Evolutionary conservation across 2,113 vertebrate species (phyloP).

Genomic region (Sinosuthora webbiana): DNA sequence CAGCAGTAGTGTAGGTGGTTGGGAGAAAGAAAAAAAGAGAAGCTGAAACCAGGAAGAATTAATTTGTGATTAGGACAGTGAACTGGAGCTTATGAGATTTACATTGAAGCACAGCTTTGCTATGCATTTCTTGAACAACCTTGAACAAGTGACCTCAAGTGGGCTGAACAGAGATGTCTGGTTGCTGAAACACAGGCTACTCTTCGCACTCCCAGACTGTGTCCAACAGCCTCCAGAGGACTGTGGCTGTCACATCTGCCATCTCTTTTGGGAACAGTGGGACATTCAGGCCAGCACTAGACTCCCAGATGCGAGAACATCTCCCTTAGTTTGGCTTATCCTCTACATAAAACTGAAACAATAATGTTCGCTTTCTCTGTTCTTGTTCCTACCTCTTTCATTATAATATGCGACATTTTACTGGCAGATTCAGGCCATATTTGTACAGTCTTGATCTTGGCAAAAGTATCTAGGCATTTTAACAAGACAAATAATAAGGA

Average conservation of each 20-base stretch:
- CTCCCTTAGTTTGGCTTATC: background rate
- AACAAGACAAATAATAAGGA: conserved; percentile 14
- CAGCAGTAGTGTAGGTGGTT: conserved; percentile 49
- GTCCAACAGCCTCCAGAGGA: background rate
- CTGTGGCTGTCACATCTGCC: background rate
- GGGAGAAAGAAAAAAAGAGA: background rate
- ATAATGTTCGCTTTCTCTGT: background rate
- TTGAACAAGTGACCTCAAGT: background rate
- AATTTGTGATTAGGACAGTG: background rate
- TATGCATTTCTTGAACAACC: background rate
- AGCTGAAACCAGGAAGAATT: conserved; percentile 1
- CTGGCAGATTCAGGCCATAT: conserved; percentile 16
- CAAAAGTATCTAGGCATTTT: background rate
- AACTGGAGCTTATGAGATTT: background rate
- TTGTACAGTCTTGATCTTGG: conserved; percentile 10
- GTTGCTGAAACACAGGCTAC: background rate
- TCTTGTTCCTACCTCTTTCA: background rate
- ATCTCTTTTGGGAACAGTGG: background rate
- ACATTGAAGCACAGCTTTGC: background rate
- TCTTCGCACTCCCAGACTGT: rapidly evolving
- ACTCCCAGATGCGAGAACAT: background rate
- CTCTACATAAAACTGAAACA: background rate
- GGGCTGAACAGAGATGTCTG: background rate
- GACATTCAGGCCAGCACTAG: background rate
- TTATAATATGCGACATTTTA: background rate